A percentile compares a stretch with the other conserved stretches of the same genome.
phyloP scores from a whole-genome alignment of 2,113 vertebrate genomes.

The Amphiprion percula region DNA sequence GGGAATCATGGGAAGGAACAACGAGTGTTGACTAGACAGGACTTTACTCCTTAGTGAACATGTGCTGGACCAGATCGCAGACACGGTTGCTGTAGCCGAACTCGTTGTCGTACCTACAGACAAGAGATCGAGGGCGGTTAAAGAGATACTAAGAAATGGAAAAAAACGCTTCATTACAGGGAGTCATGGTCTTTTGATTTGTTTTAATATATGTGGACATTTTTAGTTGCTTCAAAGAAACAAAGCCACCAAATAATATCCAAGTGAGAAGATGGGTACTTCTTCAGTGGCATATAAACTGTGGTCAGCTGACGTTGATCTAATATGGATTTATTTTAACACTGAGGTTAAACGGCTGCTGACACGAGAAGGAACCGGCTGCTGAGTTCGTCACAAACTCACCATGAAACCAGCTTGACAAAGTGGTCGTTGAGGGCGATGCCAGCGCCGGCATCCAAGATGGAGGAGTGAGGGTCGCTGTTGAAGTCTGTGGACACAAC shows the following conservation, averaged over 20 bases:
- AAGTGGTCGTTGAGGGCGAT: conserved; percentile 97
- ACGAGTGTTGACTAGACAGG: neutral
- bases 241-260: too few species aligned
- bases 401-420: conserved; percentile 97
- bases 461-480: conserved; percentile 92
- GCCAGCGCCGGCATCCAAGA: conserved; percentile 96
- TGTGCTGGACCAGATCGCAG: conserved; percentile 92
- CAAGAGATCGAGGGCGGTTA: too few species aligned
- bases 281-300: too few species aligned
- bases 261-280: too few species aligned
- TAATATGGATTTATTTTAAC: too few species aligned
- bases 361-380: too few species aligned
- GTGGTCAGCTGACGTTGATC: too few species aligned
- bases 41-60: conserved; percentile 92
- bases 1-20: conserved; percentile 34
- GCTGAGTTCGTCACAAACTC: conserved; percentile 26
- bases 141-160: too few species aligned
- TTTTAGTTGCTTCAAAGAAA: too few species aligned
- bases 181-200: too few species aligned
- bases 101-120: conserved; percentile 96
- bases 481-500: conserved; percentile 97
- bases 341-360: neutral
- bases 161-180: too few species aligned
- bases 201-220: too few species aligned
- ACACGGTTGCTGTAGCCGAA: conserved; percentile 96